phyloP scores from a whole-genome alignment of 2,113 vertebrate species.

The Perca fluviatilis region DNA sequence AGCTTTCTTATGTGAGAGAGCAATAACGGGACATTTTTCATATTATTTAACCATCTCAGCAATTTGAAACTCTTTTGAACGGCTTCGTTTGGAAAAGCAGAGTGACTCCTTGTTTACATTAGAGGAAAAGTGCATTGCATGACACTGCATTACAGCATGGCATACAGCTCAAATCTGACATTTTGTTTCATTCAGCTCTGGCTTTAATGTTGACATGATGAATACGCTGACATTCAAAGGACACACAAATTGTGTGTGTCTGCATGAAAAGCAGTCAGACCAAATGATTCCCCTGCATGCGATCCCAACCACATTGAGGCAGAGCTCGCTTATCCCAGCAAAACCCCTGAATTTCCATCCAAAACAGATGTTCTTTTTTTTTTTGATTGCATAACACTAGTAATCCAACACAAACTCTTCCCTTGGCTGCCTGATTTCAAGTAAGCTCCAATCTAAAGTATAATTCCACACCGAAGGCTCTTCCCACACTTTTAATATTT shows the following conservation, averaged over 20 bases:
- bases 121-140: constrained; percentile 19
- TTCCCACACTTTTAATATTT: constrained; percentile 47
- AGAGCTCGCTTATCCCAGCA: constrained; percentile 55
- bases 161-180: neutral
- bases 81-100: neutral
- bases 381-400: constrained; percentile 77
- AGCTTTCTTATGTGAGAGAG: neutral
- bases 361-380: constrained; percentile 78
- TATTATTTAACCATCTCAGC: constrained; percentile 43
- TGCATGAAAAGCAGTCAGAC: constrained; percentile 58
- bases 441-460: constrained; percentile 9
- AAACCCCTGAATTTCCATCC: constrained; percentile 69
- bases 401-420: constrained; percentile 70
- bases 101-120: neutral
- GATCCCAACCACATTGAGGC: constrained; percentile 70
- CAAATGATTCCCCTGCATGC: constrained; percentile 77
- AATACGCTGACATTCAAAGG: constrained; percentile 36
- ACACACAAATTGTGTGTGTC: constrained; percentile 63
- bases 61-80: constrained; percentile 26
- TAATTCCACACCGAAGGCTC: constrained; percentile 35
- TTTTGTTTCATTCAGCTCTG: constrained; percentile 25
- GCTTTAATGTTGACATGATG: constrained; percentile 41
- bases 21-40: neutral
- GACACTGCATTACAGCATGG: neutral
- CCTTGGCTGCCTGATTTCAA: constrained; percentile 36